Base-by-base conservation (phyloP, 2,113 vertebrate species). In the Clarias macrocephalus region DNA sequence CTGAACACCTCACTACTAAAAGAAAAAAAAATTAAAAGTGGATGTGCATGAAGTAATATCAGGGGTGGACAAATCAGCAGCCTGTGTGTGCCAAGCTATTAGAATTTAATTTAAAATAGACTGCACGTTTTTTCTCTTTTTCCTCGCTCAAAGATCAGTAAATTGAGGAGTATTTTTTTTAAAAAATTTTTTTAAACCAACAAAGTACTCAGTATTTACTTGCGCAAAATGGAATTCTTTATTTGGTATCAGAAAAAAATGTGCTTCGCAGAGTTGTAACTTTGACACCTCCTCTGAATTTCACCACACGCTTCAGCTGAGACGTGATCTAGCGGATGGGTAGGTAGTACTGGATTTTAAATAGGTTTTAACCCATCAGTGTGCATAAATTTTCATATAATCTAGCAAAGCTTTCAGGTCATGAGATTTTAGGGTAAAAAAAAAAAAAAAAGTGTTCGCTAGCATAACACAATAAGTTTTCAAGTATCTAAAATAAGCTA, bases 1-100 rank as follows among this genome's bases (percentile, higher is more conserved):
- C 66, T 18, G 66, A 87, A 76, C 63, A 82, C 73, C 80, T 87
- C 83, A 76, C 56, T 52, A 70, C 57, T 82, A n/a, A 33, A 79
- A 30, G 28, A 59, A 5, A 80, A 11, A 33, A 33, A 33, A 37
- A 37, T 59, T 80, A 6, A 19, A 76, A 21, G 70, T 42, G 9
- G 19, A 8, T 11, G 3, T 76, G 48, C 48, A 48, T 13, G 52
- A 56, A 2, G 21, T 37, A 15, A 62, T 25, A 62, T 33, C 52
- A 54, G 48, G 15, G 79, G 57, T 80, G 79, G 79, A 80, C 79
- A 81, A 62, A 81, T 60, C 54, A 21, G 77, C 77, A 21, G 77
- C 54, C 28, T 6, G 52, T 15, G 9, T 4, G 18, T 16, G 2
- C 56, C 18, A 12, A 4, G 33, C 57, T 23, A 37, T 3, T 13